Evolutionary conservation across 2,113 vertebrate species (phyloP).

Genomic region (Ameiurus melas): DNA sequence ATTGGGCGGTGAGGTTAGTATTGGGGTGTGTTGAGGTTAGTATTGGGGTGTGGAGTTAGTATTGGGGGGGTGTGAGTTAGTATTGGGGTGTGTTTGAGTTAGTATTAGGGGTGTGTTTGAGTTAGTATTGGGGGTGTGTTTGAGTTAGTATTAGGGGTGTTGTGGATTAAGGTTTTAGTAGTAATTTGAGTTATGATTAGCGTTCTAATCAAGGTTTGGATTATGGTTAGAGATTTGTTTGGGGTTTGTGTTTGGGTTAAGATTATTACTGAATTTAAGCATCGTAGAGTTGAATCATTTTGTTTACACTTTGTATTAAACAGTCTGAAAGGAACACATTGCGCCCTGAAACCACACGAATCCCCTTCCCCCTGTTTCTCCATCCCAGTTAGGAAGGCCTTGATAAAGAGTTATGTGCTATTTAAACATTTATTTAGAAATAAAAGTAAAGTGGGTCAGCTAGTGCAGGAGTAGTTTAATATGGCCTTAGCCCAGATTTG

Average conservation of each 20-base stretch:
- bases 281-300: neutral
- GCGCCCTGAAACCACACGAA: neutral
- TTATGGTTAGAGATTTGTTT: too few relatives aligned
- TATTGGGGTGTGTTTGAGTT: neutral
- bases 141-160: neutral
- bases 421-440: neutral
- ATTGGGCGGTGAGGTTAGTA: too few relatives aligned
- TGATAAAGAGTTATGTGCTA: neutral
- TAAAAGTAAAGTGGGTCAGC: neutral
- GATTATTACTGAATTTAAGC: neutral
- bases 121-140: neutral
- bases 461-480: neutral
- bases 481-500: conserved; percentile 17
- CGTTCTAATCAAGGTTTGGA: neutral
- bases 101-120: neutral
- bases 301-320: neutral
- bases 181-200: neutral
- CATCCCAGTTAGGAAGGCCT: neutral
- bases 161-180: neutral
- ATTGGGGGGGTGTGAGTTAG: neutral
- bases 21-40: neutral
- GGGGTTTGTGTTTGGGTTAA: neutral
- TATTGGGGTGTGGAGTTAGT: neutral
- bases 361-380: neutral
- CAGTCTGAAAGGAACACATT: too few relatives aligned